These are phyloP conservation scores for Bombus superbus DNA, from an alignment of 1,140 invertebrate species.

Conservation along the genomic window DNA sequence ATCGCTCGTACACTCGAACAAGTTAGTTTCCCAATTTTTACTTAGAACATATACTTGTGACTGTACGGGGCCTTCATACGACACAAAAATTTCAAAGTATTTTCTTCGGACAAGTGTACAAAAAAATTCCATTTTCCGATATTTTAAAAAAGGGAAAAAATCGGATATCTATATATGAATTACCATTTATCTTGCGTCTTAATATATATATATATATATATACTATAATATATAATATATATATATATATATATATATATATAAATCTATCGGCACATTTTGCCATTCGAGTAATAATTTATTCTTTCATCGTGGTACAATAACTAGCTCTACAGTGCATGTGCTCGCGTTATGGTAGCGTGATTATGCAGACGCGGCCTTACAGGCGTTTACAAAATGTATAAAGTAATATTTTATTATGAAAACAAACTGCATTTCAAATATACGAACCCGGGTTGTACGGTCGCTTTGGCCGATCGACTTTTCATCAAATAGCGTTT, in stretches of 20 bases:
- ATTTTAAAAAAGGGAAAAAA: neutral
- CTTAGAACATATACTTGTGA: conserved; percentile 47
- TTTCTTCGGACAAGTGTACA: conserved; percentile 28
- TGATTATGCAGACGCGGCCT: conserved; percentile 57
- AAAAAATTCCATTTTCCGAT: conserved; percentile 13
- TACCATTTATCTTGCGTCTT: conserved; percentile 37
- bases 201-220: conserved; percentile 12
- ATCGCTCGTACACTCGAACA: neutral
- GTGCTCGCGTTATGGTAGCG: conserved; percentile 58
- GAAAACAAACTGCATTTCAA: conserved; percentile 58
- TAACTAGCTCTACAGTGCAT: conserved; percentile 52
- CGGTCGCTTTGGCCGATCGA: conserved; percentile 5
- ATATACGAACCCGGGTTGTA: conserved; percentile 52
- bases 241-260: conserved; percentile 2
- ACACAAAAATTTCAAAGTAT: conserved; percentile 43
- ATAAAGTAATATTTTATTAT: conserved; percentile 77
- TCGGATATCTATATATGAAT: conserved; percentile 10
- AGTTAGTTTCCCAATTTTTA: conserved; percentile 29
- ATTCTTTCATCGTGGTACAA: conserved; percentile 33
- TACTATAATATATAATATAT: neutral
- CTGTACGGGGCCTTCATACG: conserved; percentile 56
- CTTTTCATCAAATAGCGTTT: conserved; percentile 30
- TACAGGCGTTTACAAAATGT: conserved; percentile 67
- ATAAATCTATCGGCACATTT: conserved; percentile 35
- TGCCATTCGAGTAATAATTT: conserved; percentile 33